A percentile compares a stretch with the other conserved stretches of the same genome.
Conservation (phyloP, 2,797 vertebrate genomes). For the Tauraco hartlaubi region DNA sequence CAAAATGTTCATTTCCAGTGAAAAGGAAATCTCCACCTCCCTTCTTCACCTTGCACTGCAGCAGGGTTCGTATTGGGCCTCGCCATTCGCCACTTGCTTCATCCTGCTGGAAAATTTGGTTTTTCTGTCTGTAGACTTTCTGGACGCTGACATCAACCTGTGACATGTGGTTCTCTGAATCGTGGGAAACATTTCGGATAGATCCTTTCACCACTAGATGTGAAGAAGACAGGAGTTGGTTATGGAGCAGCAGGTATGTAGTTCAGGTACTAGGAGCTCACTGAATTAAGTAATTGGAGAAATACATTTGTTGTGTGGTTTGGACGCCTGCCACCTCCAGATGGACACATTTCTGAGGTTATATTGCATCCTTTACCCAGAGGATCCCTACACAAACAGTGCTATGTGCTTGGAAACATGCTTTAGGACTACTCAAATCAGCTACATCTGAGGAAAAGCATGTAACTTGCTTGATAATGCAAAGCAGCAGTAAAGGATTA, state of each 20-base stretch:
- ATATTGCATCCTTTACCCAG: background rate
- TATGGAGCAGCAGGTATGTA: background rate
- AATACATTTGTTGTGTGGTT: background rate
- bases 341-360: background rate
- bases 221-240: slow-evolving; percentile 3
- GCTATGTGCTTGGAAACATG: background rate
- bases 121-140: slow-evolving; percentile 84
- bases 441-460: background rate
- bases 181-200: slow-evolving; percentile 81
- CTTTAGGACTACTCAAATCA: background rate
- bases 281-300: background rate
- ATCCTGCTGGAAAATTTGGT: slow-evolving; percentile 78
- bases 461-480: background rate
- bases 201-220: slow-evolving; percentile 83
- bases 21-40: slow-evolving; percentile 87
- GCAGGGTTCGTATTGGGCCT: slow-evolving; percentile 79
- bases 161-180: slow-evolving; percentile 75
- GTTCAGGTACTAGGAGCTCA: background rate
- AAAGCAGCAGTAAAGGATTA: background rate
- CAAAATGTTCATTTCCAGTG: slow-evolving; percentile 87
- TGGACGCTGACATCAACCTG: slow-evolving; percentile 73
- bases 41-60: slow-evolving; percentile 82
- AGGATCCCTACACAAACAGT: background rate
- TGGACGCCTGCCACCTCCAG: background rate
- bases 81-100: slow-evolving; percentile 58